Evolutionary conservation across 2,797 vertebrate species (phyloP), one percentile per base, ranked within the genome.

Genomic region (Cephalopachus bancanus): DNA sequence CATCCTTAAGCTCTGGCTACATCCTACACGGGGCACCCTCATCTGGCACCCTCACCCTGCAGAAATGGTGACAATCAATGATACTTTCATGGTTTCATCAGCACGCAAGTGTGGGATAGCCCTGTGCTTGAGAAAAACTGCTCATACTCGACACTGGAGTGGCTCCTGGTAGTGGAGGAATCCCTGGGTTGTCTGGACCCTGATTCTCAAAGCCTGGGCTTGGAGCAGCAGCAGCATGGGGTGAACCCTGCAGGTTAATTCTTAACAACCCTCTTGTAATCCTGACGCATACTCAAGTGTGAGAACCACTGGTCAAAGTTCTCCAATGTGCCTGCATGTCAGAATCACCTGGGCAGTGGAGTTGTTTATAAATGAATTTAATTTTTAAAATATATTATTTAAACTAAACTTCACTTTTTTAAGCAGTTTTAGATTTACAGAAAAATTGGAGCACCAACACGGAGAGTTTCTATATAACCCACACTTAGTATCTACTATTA

Each of bases 61-160:
- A 75, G 59, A 24, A n/a, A 30, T 28, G 57, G 57, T 5, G 49
- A 81, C 7, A 22, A 20, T 33, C 72, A 30, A 9, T 17, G 19
- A 49, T 60, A 24, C 28, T 24, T 57, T 20, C 55, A 65, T 16
- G 3, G 15, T 51, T n/a, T 3, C 7, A 0, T 59, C 17, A 26
- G 30, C 1, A 0, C 7, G 7, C 1, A 16, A 11, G 44, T 4
- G 1, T 3, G 26, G 28, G 30, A 22, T 15, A 19, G 57, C 17
- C 0, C 64, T 0, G 22, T 26, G 26, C 51, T 26, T 26, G 20
- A 8, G 65, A 26, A n/a, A 37, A 30, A 10, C 14, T 2, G 49
- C 30, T 59, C 19, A 16, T 2, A 0, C 60, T 71, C 1, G 2
- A 16, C 2, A 28, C 10, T 33, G 10, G 64, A n/a, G 81, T 30